phyloP scores from a whole-genome alignment of 1,140 invertebrate species.

The Heliconius himera region DNA sequence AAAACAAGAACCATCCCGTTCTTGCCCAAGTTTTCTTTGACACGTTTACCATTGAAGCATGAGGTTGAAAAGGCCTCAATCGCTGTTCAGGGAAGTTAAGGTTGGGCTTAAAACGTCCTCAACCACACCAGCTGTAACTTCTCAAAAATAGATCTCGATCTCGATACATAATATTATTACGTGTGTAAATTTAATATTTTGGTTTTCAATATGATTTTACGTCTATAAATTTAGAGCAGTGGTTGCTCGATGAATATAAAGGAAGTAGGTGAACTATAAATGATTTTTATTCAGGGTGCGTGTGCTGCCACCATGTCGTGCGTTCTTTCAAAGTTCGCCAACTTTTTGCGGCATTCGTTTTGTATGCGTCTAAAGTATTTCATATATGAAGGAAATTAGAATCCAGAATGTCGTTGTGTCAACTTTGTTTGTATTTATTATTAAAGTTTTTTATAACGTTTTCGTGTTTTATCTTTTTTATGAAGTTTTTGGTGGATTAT shows the following conservation, averaged over 20 bases:
- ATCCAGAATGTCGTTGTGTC: background rate
- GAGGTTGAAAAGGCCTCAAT: no score
- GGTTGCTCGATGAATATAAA: constrained; percentile 7
- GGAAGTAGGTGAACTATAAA: constrained; percentile 16
- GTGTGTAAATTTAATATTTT: background rate
- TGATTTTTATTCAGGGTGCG: constrained; percentile 51
- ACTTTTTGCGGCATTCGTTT: constrained; percentile 56
- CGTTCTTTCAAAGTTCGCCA: constrained; percentile 34
- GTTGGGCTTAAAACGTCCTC: no score
- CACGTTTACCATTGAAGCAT: no score
- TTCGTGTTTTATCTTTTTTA: background rate
- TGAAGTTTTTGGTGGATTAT: background rate
- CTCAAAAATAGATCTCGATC: no score
- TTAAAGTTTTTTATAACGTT: background rate
- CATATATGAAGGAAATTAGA: constrained; percentile 10
- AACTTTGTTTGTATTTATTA: background rate
- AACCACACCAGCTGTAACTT: no score
- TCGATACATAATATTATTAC: no score
- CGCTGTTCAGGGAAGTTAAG: no score
- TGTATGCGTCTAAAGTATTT: constrained; percentile 14
- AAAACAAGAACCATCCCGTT: no score
- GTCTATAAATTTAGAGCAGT: constrained; percentile 13
- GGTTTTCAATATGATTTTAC: constrained; percentile 4
- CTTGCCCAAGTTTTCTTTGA: no score
- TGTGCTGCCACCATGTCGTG: constrained; percentile 39